Conservation (phyloP, 2,888 invertebrate genomes). For the Brenthis daphne region DNA sequence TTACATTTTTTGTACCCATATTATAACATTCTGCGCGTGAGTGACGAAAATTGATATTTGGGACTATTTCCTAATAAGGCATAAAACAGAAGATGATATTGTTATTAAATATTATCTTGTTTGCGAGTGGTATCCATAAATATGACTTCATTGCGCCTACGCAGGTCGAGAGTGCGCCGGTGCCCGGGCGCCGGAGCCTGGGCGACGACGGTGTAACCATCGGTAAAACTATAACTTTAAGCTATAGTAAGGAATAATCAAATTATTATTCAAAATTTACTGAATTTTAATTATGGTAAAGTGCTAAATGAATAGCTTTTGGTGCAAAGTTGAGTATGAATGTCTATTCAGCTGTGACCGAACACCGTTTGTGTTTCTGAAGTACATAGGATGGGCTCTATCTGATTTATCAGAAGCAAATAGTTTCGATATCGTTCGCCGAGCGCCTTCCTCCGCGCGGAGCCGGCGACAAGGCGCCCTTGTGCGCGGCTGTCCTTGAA, state of each 20-base stretch:
- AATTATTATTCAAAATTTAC: no score
- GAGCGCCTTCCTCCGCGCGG: not conserved
- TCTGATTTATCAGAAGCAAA: not conserved
- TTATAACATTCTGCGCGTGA: not conserved
- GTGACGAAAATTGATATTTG: not conserved
- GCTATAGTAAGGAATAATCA: not conserved
- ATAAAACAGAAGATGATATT: not conserved
- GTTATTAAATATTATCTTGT: conserved; percentile 6
- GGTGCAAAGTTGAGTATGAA: no score
- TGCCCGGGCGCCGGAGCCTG: no score
- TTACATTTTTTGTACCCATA: not conserved
- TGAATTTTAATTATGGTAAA: no score
- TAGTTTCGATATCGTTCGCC: no score
- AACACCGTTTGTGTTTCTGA: no score
- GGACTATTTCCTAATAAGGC: conserved; percentile 2
- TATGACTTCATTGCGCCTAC: conserved; percentile 48
- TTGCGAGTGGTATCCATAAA: conserved; percentile 17
- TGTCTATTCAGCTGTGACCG: no score
- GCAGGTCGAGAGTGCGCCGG: conserved; percentile 46
- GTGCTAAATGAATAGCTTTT: no score
- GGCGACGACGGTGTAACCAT: conserved; percentile 8
- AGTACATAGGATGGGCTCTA: no score
- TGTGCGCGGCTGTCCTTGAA: conserved; percentile 40
- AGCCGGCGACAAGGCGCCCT: conserved; percentile 41
- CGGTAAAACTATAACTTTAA: not conserved